phyloP scores from a whole-genome alignment of 2,797 vertebrate species.

The Buphagus erythrorhynchus region DNA sequence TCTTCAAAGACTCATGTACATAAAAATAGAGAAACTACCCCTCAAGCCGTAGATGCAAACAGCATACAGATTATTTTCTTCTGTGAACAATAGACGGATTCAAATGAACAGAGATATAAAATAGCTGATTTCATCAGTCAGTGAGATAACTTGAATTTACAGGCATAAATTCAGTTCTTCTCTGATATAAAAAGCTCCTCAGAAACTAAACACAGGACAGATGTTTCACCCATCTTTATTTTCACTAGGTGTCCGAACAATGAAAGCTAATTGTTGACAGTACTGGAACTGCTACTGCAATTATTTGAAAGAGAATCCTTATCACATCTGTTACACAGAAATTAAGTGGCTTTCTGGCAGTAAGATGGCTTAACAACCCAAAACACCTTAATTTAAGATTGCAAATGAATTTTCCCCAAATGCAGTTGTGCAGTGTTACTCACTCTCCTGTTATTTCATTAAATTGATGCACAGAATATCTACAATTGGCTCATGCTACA shows the following conservation, averaged over 20 bases:
- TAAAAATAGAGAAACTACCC: conserved; percentile 3
- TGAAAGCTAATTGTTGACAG: neutral
- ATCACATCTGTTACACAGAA: neutral
- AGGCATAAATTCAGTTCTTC: neutral
- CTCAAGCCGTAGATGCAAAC: neutral
- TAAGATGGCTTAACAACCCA: neutral
- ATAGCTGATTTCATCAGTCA: neutral
- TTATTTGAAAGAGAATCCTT: neutral
- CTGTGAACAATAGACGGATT: neutral
- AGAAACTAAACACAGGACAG: neutral
- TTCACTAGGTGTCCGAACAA: neutral
- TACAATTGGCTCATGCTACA: neutral
- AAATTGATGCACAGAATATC: neutral
- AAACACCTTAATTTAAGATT: neutral
- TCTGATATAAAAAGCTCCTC: neutral
- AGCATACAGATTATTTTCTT: conserved; percentile 12
- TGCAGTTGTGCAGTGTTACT: neutral
- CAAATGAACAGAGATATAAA: neutral
- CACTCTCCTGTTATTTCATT: neutral
- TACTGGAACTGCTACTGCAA: neutral
- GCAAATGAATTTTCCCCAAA: neutral
- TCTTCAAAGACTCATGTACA: neutral
- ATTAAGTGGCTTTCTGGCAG: neutral
- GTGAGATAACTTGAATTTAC: neutral
- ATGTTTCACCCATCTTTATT: neutral